Evolutionary conservation across 2,797 vertebrate genomes (phyloP), one percentile per base, ranked within the genome.

Genomic region (Pangasius larnaudii): DNA sequence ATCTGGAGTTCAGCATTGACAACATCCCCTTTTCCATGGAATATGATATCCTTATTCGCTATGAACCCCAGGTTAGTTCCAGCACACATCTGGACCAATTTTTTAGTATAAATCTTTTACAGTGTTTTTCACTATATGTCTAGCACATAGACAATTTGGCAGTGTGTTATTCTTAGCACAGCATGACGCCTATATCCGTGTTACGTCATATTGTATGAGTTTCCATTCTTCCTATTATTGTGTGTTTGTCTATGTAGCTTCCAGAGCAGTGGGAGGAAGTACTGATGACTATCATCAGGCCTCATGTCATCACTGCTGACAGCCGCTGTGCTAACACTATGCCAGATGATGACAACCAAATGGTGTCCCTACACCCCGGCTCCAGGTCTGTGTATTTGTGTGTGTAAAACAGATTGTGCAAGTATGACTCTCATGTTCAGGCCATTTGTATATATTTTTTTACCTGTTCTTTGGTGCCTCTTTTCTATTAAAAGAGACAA

Each of bases 181-280:
- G 49, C 61, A 51, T n/a, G 51, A 13, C 85, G 22, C 61, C 22
- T 75, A 51, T 51, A 39, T 58, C 51, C 24, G 24, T 36, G 51
- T 14, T 39, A 80, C 2, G 5, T 58, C 30, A 63, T 46, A 18
- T 1, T 63, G 14, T 46, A 46, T 63, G 33, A 63, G 58, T 27
- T 82, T 63, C 22, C 77, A 63, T 58, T 77, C 56, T 85, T 87
- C 51, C 58, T 79, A 82, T 85, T 9, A 86, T 83, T 86, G 84
- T 86, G 59, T 83, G 39, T 90, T 58, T 87, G 19, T 85, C 11
- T 86, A 18, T 85, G 14, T 89, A 99, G 98, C 94, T 99, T 86
- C 98, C 98, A 0, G 97, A 99, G 92, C 97, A 97, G 91, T 99
- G 98, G 98, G 98, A 99, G 92, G 98, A 99, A 93, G 98, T 98